Base-by-base conservation (phyloP, 2,113 vertebrate species). In the Sapajus apella region DNA sequence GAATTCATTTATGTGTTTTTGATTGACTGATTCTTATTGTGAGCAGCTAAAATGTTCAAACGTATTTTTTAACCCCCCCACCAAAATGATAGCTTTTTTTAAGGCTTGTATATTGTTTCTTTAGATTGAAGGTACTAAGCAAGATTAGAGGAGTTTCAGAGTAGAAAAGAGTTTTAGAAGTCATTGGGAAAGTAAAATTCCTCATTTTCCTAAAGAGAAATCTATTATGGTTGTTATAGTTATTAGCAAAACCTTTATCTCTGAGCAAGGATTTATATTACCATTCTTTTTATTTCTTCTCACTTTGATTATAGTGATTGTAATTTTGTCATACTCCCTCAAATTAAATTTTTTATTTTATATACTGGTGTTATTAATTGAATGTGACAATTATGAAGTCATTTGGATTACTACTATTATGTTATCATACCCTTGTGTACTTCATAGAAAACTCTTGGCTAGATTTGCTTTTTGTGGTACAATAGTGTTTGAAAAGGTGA, bases 171-270 rank as follows among this genome's bases (percentile, higher is more conserved):
- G 18, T 79, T 72, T 81, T 82, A 80, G 47, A 90, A 96, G 70
- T 95, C 35, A 58, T 93, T 93, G 9, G 61, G 58, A 56, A 43
- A 56, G 47, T 55, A 94, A 82, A 93, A 4, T 5, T 10, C 18
- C 68, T 95, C 3, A 45, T 86, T 95, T 98, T 86, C 61, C 25
- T 94, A 64, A 86, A 86, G 35, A 87, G 55, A 75, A 17, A 64
- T 64, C 61, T 64, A 30, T 32, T 64, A 64, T 81, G 56, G 3
- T 64, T 64, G n/a, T 89, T 16, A 12, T 86, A 25, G 13, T 64
- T 93, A 72, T 64, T 93, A 72, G 32, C 94, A 43, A 90, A 95
- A 88, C 80, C 30, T n/a, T 73, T 88, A 43, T 89, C 40, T 64
- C 58, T 84, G 56, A 94, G 43, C 17, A 88, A 93, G 13, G 20